Percentiles rank a stretch among this genome's conserved stretches.
Conservation (phyloP, 2,113 vertebrate species). For the Paradoxurus hermaphroditus region DNA sequence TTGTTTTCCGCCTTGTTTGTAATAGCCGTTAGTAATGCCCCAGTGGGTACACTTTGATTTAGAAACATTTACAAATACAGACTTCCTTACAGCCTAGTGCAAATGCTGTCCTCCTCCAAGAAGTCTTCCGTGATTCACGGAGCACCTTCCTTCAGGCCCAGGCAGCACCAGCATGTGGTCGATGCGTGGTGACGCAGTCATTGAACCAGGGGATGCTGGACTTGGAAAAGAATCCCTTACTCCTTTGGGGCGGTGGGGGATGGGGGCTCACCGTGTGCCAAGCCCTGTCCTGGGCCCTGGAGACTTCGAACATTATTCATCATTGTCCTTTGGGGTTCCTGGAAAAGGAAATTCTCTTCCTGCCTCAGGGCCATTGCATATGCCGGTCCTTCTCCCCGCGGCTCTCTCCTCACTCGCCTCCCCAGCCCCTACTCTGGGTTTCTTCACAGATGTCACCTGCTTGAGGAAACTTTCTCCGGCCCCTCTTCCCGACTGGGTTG, state of each 20-base stretch:
- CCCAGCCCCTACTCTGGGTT: background rate
- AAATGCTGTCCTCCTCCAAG: background rate
- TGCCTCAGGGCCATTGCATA: background rate
- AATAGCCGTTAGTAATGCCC: background rate
- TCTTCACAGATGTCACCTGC: background rate
- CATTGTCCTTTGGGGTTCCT: background rate
- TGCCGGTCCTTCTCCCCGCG: background rate
- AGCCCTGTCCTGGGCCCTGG: background rate
- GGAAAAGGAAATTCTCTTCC: background rate
- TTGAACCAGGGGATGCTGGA: background rate
- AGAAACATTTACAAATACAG: background rate
- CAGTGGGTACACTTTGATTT: background rate
- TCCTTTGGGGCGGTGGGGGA: too few relatives aligned
- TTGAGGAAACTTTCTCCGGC: background rate
- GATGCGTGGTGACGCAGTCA: accelerated
- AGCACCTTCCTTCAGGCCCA: background rate
- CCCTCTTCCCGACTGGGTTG: background rate
- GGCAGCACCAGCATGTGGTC: accelerated
- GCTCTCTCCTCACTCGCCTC: background rate
- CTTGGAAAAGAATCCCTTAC: background rate
- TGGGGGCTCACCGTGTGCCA: background rate
- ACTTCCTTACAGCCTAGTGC: background rate
- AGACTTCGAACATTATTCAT: background rate
- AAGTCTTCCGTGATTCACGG: background rate
- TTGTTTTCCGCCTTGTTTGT: background rate